A percentile compares a stretch with the other conserved stretches of the same genome.
Conservation (phyloP, 2,888 invertebrate species). For the Eurytoma californica region DNA sequence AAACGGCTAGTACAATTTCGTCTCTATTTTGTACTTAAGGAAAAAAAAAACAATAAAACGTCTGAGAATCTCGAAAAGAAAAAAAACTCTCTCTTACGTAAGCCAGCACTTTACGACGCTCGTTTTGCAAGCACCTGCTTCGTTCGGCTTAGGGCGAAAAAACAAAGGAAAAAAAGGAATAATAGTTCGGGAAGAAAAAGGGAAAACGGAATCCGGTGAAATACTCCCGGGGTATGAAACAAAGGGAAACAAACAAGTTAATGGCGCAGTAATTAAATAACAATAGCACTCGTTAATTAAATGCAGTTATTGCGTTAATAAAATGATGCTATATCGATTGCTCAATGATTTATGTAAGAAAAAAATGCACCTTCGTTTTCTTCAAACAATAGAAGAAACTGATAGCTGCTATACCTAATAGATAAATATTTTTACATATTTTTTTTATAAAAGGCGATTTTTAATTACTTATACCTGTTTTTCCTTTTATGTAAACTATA, state of each 20-base stretch:
- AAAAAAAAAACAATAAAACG: not conserved
- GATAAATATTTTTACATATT: too few species aligned
- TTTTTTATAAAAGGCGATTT: too few species aligned
- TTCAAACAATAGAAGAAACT: too few species aligned
- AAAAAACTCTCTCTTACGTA: constrained; percentile 42
- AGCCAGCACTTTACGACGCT: constrained; percentile 30
- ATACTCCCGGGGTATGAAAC: constrained; percentile 8
- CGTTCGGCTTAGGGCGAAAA: constrained; percentile 22
- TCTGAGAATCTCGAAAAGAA: constrained; percentile 7
- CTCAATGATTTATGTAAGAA: too few species aligned
- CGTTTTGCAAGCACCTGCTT: constrained; percentile 22
- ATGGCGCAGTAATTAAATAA: not conserved
- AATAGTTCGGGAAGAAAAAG: not conserved
- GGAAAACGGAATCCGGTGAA: not conserved
- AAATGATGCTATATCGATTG: too few species aligned
- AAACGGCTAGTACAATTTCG: too few species aligned
- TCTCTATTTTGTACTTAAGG: constrained; percentile 3
- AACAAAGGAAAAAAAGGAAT: constrained; percentile 14
- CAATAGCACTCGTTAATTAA: not conserved
- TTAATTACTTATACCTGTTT: too few species aligned
- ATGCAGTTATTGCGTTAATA: not conserved
- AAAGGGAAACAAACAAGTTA: constrained; percentile 17
- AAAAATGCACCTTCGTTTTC: too few species aligned
- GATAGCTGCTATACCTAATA: too few species aligned
- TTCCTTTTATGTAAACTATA: too few species aligned